A percentile compares a stretch with the other conserved stretches of the same genome.
phyloP scores from a whole-genome alignment of 2,113 vertebrate species.

The Poecile atricapillus region DNA sequence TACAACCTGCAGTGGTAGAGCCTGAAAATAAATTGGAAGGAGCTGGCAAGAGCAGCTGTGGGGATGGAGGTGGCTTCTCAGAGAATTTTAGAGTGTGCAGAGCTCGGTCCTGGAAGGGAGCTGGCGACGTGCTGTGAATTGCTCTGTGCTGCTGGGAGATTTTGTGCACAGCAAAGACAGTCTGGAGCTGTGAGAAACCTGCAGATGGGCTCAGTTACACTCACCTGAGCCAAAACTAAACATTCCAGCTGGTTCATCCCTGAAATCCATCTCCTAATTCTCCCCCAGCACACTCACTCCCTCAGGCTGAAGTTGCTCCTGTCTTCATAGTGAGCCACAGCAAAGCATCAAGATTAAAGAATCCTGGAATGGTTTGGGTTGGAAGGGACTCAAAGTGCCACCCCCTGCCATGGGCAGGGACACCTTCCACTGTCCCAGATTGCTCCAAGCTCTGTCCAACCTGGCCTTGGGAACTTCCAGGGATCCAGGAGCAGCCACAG shows the following conservation, averaged over 20 bases:
- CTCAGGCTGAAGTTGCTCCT: neutral
- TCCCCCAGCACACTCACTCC: accelerated
- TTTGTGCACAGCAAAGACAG: neutral
- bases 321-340: neutral
- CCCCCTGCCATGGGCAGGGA: neutral
- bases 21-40: neutral
- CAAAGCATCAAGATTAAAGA: neutral
- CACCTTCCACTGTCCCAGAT: accelerated
- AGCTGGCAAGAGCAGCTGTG: neutral
- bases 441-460: accelerated
- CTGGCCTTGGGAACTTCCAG: neutral
- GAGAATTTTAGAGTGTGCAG: neutral
- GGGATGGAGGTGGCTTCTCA: neutral
- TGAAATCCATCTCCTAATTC: neutral
- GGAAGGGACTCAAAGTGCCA: neutral
- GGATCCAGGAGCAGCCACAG: neutral
- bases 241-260: neutral
- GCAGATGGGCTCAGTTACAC: neutral
- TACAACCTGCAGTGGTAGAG: neutral
- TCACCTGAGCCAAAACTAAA: neutral
- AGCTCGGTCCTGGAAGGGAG: neutral
- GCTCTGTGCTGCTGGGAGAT: neutral
- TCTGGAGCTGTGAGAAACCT: neutral
- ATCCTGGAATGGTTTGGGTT: neutral
- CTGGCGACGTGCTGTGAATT: neutral